A percentile compares a stretch with the other conserved stretches of the same genome.
These are phyloP conservation scores for Wiebesia pumilae DNA, from an alignment of 1,140 invertebrate species.

Conservation along the genomic window DNA sequence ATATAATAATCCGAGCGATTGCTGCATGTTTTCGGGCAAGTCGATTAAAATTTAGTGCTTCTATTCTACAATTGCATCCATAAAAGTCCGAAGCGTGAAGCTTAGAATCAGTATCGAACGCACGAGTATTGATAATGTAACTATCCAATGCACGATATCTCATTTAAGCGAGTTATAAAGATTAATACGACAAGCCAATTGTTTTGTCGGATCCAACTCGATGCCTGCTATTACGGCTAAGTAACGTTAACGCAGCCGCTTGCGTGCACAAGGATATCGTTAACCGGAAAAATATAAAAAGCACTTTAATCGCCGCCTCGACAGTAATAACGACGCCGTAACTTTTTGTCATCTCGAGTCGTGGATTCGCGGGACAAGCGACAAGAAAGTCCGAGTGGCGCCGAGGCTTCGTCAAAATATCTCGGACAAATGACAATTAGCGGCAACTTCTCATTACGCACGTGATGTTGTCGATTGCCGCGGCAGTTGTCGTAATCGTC, in stretches of 20 bases:
- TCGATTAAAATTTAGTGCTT: background rate
- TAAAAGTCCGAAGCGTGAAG: background rate
- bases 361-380: no score
- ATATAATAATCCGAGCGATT: background rate
- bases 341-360: background rate
- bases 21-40: background rate
- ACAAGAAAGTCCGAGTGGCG: background rate
- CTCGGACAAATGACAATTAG: background rate
- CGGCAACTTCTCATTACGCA: no score
- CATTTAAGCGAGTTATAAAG: background rate
- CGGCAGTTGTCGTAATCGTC: conserved; percentile 17
- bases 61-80: background rate
- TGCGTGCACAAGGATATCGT: background rate
- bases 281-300: background rate
- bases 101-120: background rate
- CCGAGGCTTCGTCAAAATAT: background rate
- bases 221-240: background rate
- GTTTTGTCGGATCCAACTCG: background rate
- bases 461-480: background rate
- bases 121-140: background rate
- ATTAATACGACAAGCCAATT: background rate
- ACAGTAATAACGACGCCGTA: background rate
- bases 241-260: background rate
- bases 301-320: background rate
- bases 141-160: background rate